These are phyloP conservation scores for Ophraella communa DNA, from an alignment of 2,888 invertebrate species.

Conservation along the genomic window DNA sequence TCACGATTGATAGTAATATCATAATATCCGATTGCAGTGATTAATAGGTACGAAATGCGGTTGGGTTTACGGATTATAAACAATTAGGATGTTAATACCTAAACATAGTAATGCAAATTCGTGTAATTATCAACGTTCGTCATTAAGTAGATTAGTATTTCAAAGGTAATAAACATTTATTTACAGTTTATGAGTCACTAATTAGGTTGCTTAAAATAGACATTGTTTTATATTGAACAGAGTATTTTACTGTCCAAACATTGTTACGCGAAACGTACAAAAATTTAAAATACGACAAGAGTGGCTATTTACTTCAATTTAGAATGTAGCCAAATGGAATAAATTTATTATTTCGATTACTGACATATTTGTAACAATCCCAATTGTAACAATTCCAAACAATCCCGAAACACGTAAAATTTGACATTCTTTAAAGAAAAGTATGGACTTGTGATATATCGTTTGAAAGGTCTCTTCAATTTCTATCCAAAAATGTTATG, in stretches of 20 bases:
- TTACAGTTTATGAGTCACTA: neutral
- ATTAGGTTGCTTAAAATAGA: neutral
- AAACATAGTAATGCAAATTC: conserved; percentile 7
- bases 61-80: conserved; percentile 11
- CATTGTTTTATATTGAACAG: neutral
- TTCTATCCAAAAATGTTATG: too few species aligned
- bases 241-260: neutral
- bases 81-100: conserved; percentile 10
- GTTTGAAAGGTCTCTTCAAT: too few species aligned
- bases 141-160: conserved; percentile 3
- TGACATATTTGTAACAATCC: too few species aligned
- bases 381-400: too few species aligned
- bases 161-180: neutral
- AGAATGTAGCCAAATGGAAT: too few species aligned
- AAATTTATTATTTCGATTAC: too few species aligned
- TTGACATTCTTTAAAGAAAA: too few species aligned
- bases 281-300: neutral
- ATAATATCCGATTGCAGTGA: conserved; percentile 10
- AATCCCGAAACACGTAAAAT: too few species aligned
- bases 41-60: conserved; percentile 10
- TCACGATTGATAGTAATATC: conserved; percentile 7
- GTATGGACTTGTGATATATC: too few species aligned
- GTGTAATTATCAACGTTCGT: conserved; percentile 1
- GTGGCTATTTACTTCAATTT: too few species aligned
- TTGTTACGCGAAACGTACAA: neutral